Evolutionary conservation across 2,888 invertebrate species (phyloP), one percentile per base, ranked within the genome.

Genomic region (Pollenia amentaria): DNA sequence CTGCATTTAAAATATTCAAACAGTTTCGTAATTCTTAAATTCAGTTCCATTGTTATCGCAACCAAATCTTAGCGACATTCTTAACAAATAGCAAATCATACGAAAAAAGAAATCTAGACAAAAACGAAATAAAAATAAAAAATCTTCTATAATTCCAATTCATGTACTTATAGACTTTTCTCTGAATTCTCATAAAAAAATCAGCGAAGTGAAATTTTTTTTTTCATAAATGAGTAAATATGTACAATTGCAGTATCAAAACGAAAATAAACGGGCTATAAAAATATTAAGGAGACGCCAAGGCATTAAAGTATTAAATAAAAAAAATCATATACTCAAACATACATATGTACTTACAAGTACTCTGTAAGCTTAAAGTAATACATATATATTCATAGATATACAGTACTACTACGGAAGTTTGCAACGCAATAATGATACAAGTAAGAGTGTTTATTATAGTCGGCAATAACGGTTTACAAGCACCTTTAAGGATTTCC

Each of bases 281-380:
- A 84, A 75, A 69, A 73, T 78, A 51, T 53, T 48, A 75, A 84
- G 75, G 55, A 85, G 84, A 85, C 80, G 69, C 60, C 73, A 57
- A 85, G 42, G 76, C 65, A 81, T 85, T 77, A 85, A 85, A 81
- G 60, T 78, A 65, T 77, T 85, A 69, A 85, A 85, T 70, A 79
- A 80, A 65, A 80, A 65, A 29, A 60, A 40, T 67, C 14, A 64
- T 16, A 51, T 11, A 53, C 48, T 48, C 57, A 60, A 14, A 57
- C 46, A 14, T 18, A 42, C 21, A 64, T 60, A 48, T 44, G 11
- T 38, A 29, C 51, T 46, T 29, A 73, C 40, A 64, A 48, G 46
- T 29, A 51, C 48, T 51, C 38, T 57, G 57, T 57, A 40, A 11
- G 44, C 12, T 1, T 67, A 12, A 29, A 12, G 2, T 11, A 73